Evolutionary conservation across 2,888 invertebrate species (phyloP), one percentile per base, ranked within the genome.

Genomic region (Chrysolina americana): DNA sequence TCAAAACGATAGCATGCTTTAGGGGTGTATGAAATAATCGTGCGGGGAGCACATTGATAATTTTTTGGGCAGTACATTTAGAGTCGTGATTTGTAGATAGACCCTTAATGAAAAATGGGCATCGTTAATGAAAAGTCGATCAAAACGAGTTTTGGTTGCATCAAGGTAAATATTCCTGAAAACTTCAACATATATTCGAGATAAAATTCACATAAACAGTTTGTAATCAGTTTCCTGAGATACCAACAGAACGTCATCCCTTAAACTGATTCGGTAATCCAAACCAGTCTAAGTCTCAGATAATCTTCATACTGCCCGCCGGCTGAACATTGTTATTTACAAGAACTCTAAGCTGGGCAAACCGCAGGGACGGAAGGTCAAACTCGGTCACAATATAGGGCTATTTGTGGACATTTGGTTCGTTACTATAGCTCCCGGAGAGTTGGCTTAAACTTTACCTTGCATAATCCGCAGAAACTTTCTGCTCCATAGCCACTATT

Each of bases 301-400:
- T 76, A 76, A 76, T 76, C 76, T 72, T 36, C 41, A 70, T 64
- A 68, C 72, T 72, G 76, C 72, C 76, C 76, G 70, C 68, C 68
- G 70, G 72, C 74, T 68, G 69, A 76, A 76, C 76, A 72, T 28
- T 70, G 74, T 74, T 76, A 76, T 76, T 76, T 76, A 74, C 76
- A 74, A 70, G 74, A 70, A 69, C 66, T 76, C 56, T 74, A 76
- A 74, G 76, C 74, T 62, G 44, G 74, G 70, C 70, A 70, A 74
- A 68, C 76, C 74, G 65, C 59, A 71, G 53, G 75, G 71, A 44
- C 56, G 47, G 50, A 66, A 65, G 65, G 65, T 66, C 71, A 66
- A 56, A 63, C 53, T 73, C 63, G 56, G 50, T 23, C 17, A 41
- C 71, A 56, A 56, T 53, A 41, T 21, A 70, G 70, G 64, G 50